These are phyloP conservation scores for Muscina levida DNA, from an alignment of 2,888 invertebrate genomes.

Conservation along the genomic window DNA sequence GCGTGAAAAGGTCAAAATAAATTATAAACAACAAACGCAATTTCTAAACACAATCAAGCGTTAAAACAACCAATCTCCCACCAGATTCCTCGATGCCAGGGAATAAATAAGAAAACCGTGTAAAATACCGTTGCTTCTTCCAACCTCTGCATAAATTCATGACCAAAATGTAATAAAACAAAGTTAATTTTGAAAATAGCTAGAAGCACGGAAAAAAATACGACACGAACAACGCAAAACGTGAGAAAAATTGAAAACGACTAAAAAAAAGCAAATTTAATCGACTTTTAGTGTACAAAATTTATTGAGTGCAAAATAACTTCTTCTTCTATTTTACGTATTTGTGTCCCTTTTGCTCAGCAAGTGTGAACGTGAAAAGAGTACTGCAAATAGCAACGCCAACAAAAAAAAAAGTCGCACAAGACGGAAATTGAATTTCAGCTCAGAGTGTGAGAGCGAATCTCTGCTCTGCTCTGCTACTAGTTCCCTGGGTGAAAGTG, in stretches of 20 bases:
- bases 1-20: constrained; percentile 4
- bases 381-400: background rate
- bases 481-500: background rate
- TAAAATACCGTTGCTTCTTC: background rate
- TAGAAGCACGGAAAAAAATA: constrained; percentile 26
- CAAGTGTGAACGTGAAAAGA: constrained; percentile 25
- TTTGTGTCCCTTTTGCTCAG: constrained; percentile 1
- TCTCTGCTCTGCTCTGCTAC: too few relatives aligned
- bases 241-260: constrained; percentile 44
- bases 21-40: constrained; percentile 29
- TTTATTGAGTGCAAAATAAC: constrained; percentile 55
- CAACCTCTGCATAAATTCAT: background rate
- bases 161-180: constrained; percentile 47
- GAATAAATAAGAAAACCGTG: constrained; percentile 24
- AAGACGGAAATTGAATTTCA: constrained; percentile 55
- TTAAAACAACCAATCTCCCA: background rate
- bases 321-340: constrained; percentile 17
- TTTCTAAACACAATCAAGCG: constrained; percentile 10
- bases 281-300: constrained; percentile 50
- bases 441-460: background rate
- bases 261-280: constrained; percentile 23
- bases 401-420: constrained; percentile 31
- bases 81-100: background rate
- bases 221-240: constrained; percentile 21
- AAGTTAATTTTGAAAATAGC: constrained; percentile 35